Base-by-base conservation (phyloP, 2,888 invertebrate species). In the Synanthedon formicaeformis region DNA sequence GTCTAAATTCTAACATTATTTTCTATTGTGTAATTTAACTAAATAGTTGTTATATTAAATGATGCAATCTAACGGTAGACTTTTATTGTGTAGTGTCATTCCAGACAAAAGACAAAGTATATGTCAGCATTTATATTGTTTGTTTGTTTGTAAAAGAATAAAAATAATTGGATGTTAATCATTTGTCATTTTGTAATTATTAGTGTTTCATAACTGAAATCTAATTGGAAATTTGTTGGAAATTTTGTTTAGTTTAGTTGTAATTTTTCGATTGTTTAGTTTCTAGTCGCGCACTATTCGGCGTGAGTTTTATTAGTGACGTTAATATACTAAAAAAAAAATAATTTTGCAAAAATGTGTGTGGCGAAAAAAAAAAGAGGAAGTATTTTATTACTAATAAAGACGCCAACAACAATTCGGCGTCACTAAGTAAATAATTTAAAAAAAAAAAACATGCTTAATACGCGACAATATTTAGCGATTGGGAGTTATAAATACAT, bases 391-490 rank as follows among this genome's bases (percentile, higher is more conserved):
- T 69, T 70, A 70, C 68, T 69, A 65, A 62, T 67, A 67, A 71
- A 72, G 34, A 34, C 34, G 34, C 10, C 34, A 34, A 34, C 34
- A 34, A 34, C 34, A 10, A 34, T 34, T 34, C 34, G 34, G 34
- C 10, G 49, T 50, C 50, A 13, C 57, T 63, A 66, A 34, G 34
- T 34, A 34, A 34, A 34, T 34, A 68, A 66, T 66, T 61, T 18
- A 18, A 52, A 52, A 55, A 61, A 60, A 55, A 58, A 57, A 62
- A 71, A 78, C 67, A 79, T 79, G 82, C 84, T 83, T 84, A 78
- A 79, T 81, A 81, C 77, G 81, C 81, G 87, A 87, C 87, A 87
- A 86, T 87, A 87, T 87, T 81, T 86, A 87, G 85, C 84, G 73
- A 79, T 82, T 71, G 78, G 80, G 69, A 78, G 73, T 81, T 34